phyloP scores from a whole-genome alignment of 2,113 vertebrate genomes.

The Bos javanicus region DNA sequence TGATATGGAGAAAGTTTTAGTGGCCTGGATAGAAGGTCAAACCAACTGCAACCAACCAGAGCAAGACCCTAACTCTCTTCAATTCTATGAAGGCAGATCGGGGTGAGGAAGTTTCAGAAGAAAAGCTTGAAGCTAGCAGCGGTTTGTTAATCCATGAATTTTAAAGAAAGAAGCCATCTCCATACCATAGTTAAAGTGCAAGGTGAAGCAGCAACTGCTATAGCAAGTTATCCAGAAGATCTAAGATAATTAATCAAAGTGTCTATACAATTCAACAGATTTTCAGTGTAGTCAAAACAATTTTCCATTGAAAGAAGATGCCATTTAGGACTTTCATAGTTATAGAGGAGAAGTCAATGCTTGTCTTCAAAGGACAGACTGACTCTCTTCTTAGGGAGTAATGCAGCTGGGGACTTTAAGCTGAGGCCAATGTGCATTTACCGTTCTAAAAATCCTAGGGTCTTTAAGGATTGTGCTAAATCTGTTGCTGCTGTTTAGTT shows the following conservation, averaged over 20 bases:
- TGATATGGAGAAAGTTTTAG: background rate
- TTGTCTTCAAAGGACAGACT: background rate
- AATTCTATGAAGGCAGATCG: background rate
- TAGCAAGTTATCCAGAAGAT: background rate
- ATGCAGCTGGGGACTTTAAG: background rate
- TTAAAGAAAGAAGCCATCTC: background rate
- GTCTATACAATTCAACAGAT: background rate
- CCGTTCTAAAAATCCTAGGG: accelerated
- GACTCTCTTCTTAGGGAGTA: background rate
- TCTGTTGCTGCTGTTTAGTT: background rate
- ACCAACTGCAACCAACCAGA: background rate
- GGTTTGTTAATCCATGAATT: background rate
- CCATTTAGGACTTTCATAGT: background rate
- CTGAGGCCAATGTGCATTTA: background rate
- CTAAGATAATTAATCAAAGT: background rate
- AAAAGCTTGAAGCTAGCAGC: background rate
- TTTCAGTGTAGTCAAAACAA: background rate
- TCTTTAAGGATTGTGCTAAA: background rate
- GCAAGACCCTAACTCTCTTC: background rate
- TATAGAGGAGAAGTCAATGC: background rate
- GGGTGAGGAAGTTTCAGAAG: background rate
- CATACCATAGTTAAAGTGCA: background rate
- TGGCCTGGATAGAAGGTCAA: background rate
- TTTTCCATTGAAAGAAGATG: background rate
- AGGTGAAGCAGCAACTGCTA: background rate